Evolutionary conservation across 2,888 invertebrate species (phyloP), one percentile per base, ranked within the genome.

Genomic region (Cheilosia impressa): DNA sequence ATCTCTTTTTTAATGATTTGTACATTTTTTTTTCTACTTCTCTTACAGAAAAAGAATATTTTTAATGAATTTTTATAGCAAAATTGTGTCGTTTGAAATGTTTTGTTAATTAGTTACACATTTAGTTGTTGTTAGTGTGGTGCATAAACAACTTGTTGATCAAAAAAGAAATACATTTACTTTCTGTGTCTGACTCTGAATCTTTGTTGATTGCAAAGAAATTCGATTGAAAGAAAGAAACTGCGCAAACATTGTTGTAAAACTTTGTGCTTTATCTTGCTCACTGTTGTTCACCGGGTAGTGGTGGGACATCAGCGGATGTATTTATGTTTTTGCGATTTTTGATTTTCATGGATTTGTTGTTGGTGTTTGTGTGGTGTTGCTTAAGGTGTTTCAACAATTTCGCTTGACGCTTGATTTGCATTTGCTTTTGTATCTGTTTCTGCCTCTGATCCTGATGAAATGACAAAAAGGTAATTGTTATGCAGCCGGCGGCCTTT

Each of bases 211-310:
- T n/a, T 24, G 65, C 71, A 83, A 80, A 72, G 82, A 72, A 87
- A 83, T 87, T 87, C 69, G 50, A 81, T 81, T 62, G 68, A 79
- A 63, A 52, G 65, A 45, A 66, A 60, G 69, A 83, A 78, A 79
- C 53, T 84, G 62, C 38, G 38, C 53, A 24, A 52, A 10, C 72
- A 73, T 60, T 77, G 72, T 60, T 77, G 72, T 75, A 80, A 84
- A 72, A 77, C 80, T 84, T 84, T 79, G 83, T 87, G 76, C 87
- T 87, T 78, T 81, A 47, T 76, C 62, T 73, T 50, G 31, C 66
- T 60, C 43, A n/a, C 15, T 50, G 34, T 31, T 77, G 65, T 47
- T 73, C 43, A 45, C 73, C 72, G 38, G 19, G 52, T 41, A 22
- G 27, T 47, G 41, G 73, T 45, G 52, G 75, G 31, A 38, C 17